Percentiles rank a stretch among this genome's conserved stretches.
These are phyloP conservation scores for Brevipalpus yothersi DNA, from an alignment of 1,140 invertebrate genomes.

Conservation along the genomic window DNA sequence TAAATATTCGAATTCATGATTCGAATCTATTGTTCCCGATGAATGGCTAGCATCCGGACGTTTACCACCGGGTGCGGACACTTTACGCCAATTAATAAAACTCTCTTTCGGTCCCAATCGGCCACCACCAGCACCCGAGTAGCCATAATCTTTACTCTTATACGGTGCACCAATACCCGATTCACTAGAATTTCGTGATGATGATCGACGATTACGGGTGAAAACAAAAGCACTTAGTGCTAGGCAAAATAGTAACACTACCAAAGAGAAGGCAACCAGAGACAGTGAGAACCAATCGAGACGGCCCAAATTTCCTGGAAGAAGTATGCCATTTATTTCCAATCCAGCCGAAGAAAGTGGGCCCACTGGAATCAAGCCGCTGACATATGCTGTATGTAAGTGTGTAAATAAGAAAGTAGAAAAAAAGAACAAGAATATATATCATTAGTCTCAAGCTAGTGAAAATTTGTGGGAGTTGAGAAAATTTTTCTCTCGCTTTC, in stretches of 20 bases:
- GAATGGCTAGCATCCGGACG: background rate
- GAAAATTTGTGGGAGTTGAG: no score
- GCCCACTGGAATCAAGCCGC: no score
- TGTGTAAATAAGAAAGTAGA: no score
- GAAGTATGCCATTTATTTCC: no score
- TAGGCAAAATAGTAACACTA: background rate
- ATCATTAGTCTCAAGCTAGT: no score
- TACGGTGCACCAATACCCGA: background rate
- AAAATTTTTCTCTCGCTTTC: no score
- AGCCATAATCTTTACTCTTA: background rate
- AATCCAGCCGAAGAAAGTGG: no score
- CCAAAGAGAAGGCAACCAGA: background rate
- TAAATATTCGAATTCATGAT: background rate
- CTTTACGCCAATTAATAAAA: background rate
- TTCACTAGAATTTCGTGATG: background rate
- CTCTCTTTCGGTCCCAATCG: background rate
- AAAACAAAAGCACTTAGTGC: background rate
- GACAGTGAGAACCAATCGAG: background rate
- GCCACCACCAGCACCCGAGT: background rate
- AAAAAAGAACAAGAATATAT: no score
- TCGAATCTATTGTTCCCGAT: background rate
- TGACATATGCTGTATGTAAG: no score
- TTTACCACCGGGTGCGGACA: background rate
- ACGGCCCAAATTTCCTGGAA: background rate
- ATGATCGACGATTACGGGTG: background rate